Evolutionary conservation across 92 coral and sea anemone genomes (phyloP).

Genomic region (Heteractis magnifica): DNA sequence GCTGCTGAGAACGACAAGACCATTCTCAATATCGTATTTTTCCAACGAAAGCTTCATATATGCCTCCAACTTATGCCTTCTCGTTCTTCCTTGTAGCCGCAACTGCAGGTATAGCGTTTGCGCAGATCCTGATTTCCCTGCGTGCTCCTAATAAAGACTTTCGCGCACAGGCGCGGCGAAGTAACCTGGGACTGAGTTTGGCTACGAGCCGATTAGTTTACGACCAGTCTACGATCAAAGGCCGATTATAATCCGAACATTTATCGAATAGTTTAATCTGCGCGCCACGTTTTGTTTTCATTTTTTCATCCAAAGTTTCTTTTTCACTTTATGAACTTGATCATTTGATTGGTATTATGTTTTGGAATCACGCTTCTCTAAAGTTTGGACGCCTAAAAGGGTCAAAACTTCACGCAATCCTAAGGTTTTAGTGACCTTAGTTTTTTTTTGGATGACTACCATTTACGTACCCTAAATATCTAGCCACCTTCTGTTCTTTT

Average conservation of each 20-base stretch:
- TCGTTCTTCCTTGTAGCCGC: no score
- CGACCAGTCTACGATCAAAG: neutral
- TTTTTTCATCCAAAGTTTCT: neutral
- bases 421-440: neutral
- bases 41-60: no score
- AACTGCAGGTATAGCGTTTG: no score
- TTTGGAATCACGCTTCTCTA: neutral
- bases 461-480: neutral
- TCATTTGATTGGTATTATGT: neutral
- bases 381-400: neutral
- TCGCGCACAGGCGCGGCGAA: no score
- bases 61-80: no score
- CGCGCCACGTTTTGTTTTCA: neutral
- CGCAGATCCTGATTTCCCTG: no score
- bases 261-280: neutral
- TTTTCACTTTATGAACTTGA: neutral
- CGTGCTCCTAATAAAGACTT: no score
- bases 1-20: no score
- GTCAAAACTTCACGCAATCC: neutral
- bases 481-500: neutral
- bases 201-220: neutral
- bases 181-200: no score
- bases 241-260: neutral
- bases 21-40: no score
- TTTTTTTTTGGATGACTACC: neutral